These are phyloP conservation scores for Neogobius melanostomus DNA, from an alignment of 2,113 vertebrate species.

Conservation along the genomic window DNA sequence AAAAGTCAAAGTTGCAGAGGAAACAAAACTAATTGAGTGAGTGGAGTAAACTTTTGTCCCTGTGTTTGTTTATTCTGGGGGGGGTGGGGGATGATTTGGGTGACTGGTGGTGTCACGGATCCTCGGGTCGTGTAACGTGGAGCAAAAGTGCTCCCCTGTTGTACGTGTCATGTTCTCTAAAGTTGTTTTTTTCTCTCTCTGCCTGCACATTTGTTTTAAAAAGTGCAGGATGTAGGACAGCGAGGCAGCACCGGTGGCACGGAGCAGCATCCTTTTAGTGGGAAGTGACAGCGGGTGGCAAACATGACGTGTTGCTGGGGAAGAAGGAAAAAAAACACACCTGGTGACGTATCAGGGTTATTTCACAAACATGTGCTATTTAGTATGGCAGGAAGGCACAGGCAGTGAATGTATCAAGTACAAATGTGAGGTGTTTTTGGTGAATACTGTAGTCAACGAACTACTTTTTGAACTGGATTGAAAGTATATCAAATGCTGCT, in stretches of 20 bases:
- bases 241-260: conserved; percentile 43
- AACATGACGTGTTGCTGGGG: conserved; percentile 35
- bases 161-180: conserved; percentile 52
- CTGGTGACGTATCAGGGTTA: conserved; percentile 19
- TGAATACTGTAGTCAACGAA: no score
- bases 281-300: conserved; percentile 55
- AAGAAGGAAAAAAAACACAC: conserved; percentile 13
- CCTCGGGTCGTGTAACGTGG: conserved; percentile 18
- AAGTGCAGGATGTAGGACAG: conserved; percentile 37
- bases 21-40: conserved; percentile 8
- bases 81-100: conserved; percentile 2
- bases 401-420: no score
- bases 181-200: conserved; percentile 29
- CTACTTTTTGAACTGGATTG: no score
- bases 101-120: conserved; percentile 17
- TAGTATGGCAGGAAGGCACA: background rate
- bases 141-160: conserved; percentile 31
- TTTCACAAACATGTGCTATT: conserved; percentile 16
- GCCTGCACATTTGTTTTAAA: conserved; percentile 38
- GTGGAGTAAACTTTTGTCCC: background rate
- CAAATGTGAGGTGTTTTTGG: no score
- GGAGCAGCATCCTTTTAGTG: conserved; percentile 42
- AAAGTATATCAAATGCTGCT: no score
- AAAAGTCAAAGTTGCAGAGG: background rate
- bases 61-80: conserved; percentile 7